phyloP scores from a whole-genome alignment of 2,797 vertebrate genomes.

The Lepidocolaptes lacrymiger region DNA sequence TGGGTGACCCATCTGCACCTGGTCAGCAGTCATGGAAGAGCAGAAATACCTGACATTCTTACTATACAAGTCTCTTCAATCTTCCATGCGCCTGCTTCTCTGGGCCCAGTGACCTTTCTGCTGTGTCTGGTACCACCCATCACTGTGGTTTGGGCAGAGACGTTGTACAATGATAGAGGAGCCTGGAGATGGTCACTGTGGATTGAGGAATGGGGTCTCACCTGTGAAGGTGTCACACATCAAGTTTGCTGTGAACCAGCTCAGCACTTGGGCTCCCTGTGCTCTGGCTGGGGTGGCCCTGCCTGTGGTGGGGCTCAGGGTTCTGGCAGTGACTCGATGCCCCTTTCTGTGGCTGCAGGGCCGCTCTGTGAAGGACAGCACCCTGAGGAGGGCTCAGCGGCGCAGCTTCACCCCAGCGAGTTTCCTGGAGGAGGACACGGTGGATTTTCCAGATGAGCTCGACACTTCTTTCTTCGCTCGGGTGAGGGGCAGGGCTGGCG shows the following conservation, averaged over 20 bases:
- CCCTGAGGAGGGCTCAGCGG: slow-evolving; percentile 77
- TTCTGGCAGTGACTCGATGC: not conserved
- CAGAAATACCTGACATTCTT: not conserved
- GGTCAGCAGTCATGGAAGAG: not conserved
- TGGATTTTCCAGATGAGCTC: slow-evolving; percentile 92
- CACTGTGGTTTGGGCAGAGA: not conserved
- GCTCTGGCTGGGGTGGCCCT: not conserved
- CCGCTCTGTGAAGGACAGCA: slow-evolving; percentile 84
- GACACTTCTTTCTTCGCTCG: slow-evolving; percentile 96
- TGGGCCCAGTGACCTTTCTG: not conserved
- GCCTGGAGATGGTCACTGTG: not conserved
- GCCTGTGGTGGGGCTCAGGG: not conserved
- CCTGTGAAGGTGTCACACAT: not conserved
- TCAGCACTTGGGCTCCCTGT: not conserved
- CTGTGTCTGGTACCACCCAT: not conserved
- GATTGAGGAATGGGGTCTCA: not conserved
- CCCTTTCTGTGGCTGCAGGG: slow-evolving; percentile 77
- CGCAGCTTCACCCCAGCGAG: slow-evolving; percentile 92
- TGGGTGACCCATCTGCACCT: not conserved
- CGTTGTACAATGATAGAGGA: not conserved
- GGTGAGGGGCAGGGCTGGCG: slow-evolving; percentile 70
- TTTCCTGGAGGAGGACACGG: slow-evolving; percentile 92
- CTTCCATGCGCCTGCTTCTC: not conserved
- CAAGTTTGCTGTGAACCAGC: not conserved
- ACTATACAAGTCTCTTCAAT: not conserved